These are phyloP conservation scores for Eristalis tenax DNA, from an alignment of 2,888 invertebrate genomes.

Conservation along the genomic window DNA sequence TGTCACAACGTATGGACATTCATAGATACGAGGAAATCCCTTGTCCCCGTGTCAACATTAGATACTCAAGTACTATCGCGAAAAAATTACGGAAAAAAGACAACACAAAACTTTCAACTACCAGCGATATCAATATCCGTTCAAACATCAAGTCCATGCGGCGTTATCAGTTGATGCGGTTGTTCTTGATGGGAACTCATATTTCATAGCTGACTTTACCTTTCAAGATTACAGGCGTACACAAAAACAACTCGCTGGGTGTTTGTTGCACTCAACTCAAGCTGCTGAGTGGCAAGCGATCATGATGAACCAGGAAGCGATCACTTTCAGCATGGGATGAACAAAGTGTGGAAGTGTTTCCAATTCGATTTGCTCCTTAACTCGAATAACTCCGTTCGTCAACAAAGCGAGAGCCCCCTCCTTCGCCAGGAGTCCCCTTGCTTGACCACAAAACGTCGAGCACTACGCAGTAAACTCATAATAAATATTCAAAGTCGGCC, in stretches of 20 bases:
- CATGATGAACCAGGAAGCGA: not conserved
- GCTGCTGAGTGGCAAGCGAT: not conserved
- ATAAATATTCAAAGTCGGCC: slow-evolving; percentile 45
- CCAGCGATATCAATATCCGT: not conserved
- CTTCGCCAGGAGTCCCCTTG: not conserved
- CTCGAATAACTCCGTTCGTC: too few relatives aligned
- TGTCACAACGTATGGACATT: not conserved
- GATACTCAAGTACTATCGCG: not conserved
- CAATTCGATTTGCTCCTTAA: too few relatives aligned
- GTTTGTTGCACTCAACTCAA: not conserved
- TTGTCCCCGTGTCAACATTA: not conserved
- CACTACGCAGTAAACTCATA: not conserved
- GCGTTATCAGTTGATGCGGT: not conserved
- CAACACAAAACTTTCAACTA: not conserved
- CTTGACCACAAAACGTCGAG: not conserved
- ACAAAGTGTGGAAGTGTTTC: not conserved
- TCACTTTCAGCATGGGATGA: not conserved
- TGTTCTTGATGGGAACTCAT: not conserved
- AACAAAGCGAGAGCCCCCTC: too few relatives aligned
- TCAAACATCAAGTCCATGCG: not conserved
- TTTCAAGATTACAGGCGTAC: not conserved
- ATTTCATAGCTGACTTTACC: not conserved
- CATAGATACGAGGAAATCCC: not conserved
- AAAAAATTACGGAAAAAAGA: not conserved
- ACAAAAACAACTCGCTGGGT: not conserved